A percentile compares a stretch with the other conserved stretches of the same genome.
These are phyloP conservation scores for Lynx canadensis DNA, from an alignment of 2,113 vertebrate species.

Conservation along the genomic window DNA sequence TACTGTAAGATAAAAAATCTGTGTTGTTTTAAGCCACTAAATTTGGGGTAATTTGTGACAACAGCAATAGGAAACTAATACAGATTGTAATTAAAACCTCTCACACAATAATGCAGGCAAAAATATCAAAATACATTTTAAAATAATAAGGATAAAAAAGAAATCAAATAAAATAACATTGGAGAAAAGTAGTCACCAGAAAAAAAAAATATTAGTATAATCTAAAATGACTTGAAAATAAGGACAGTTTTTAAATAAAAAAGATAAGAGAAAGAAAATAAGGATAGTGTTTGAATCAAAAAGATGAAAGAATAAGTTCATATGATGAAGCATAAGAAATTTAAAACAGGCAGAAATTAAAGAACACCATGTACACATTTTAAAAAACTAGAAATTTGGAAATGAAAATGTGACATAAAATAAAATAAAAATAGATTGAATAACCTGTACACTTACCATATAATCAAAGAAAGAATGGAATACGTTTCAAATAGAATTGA, in stretches of 20 bases:
- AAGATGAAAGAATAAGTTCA: not conserved
- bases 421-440: not conserved
- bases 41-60: not conserved
- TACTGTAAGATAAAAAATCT: not conserved
- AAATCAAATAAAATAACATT: not conserved
- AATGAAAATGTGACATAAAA: not conserved
- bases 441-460: not conserved
- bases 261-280: not conserved
- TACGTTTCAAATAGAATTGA: not conserved
- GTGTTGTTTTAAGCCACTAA: not conserved
- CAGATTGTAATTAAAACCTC: not conserved
- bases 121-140: not conserved
- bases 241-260: not conserved
- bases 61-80: not conserved
- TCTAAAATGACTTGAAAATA: conserved; percentile 29
- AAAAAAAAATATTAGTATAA: not conserved
- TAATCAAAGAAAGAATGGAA: not conserved
- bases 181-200: not conserved
- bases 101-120: not conserved
- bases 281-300: not conserved
- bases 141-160: not conserved
- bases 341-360: conserved; percentile 1
- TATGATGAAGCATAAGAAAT: not conserved
- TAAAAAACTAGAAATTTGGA: not conserved
- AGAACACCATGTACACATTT: not conserved